These are phyloP conservation scores for Ibycter americanus DNA, from an alignment of 2,797 vertebrate species.

Conservation along the genomic window DNA sequence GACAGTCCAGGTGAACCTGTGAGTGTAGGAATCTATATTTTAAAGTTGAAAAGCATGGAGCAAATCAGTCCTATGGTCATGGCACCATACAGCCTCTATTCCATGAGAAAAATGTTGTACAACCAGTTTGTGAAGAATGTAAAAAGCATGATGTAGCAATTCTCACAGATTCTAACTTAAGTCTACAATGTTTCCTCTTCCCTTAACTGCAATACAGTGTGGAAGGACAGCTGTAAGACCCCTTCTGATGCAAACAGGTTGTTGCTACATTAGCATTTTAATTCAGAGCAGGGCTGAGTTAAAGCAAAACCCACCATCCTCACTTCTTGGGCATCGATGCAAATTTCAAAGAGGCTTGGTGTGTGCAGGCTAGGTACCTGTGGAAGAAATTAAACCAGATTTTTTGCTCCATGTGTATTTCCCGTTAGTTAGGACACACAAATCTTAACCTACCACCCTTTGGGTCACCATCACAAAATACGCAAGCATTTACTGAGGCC, in stretches of 20 bases:
- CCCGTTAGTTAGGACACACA: not conserved
- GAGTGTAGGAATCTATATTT: not conserved
- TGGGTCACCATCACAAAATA: not conserved
- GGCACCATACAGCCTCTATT: not conserved
- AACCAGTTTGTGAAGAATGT: not conserved
- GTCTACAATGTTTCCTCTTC: not conserved
- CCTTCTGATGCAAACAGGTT: not conserved
- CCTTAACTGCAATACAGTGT: not conserved
- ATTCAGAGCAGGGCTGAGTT: not conserved
- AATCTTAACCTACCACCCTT: not conserved
- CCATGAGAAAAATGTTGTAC: not conserved
- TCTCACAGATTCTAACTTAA: not conserved
- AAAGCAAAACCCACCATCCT: not conserved
- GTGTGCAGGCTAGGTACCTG: not conserved
- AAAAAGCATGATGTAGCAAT: not conserved
- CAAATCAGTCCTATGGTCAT: not conserved
- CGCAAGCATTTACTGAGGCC: not conserved
- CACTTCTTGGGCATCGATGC: not conserved
- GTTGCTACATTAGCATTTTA: not conserved
- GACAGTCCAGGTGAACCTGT: not conserved
- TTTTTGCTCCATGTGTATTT: not conserved
- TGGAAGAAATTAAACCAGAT: not conserved
- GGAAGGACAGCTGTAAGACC: not conserved
- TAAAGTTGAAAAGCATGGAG: not conserved
- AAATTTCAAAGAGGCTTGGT: not conserved